These are phyloP conservation scores for Nemapogon koenigi DNA, from an alignment of 2,888 invertebrate genomes.

Conservation along the genomic window DNA sequence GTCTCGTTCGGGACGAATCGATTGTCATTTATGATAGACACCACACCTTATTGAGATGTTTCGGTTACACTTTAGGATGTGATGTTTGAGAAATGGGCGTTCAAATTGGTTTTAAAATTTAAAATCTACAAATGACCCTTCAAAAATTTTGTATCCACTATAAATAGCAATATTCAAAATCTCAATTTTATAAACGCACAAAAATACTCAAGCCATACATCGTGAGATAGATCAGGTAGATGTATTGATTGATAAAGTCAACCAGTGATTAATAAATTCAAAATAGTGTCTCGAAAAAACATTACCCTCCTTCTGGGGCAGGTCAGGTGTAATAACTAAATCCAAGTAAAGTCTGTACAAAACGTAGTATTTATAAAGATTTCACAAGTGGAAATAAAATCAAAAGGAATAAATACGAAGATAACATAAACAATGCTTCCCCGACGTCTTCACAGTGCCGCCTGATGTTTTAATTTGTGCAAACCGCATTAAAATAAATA, in stretches of 20 bases:
- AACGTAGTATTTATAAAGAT: no score
- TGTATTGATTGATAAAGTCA: no score
- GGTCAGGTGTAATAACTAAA: no score
- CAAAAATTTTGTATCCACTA: not conserved
- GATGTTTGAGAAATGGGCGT: constrained; percentile 31
- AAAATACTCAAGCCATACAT: no score
- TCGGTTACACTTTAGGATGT: constrained; percentile 11
- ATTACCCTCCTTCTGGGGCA: no score
- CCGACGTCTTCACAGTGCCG: constrained; percentile 5
- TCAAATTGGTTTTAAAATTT: constrained; percentile 29
- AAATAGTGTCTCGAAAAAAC: no score
- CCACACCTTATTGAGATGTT: constrained; percentile 38
- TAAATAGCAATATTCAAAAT: constrained; percentile 1
- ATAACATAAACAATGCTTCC: constrained; percentile 6
- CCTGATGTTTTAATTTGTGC: constrained; percentile 12
- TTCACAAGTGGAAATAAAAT: not conserved
- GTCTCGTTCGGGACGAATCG: constrained; percentile 44
- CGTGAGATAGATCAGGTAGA: no score
- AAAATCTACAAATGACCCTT: constrained; percentile 2
- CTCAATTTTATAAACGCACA: no score
- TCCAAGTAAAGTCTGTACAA: no score
- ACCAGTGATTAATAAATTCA: no score
- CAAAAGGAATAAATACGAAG: constrained; percentile 1
- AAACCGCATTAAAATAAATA: constrained; percentile 6
- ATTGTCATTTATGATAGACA: constrained; percentile 35